These are phyloP conservation scores for Xiphophorus birchmanni DNA, from an alignment of 2,797 vertebrate species.

Conservation along the genomic window DNA sequence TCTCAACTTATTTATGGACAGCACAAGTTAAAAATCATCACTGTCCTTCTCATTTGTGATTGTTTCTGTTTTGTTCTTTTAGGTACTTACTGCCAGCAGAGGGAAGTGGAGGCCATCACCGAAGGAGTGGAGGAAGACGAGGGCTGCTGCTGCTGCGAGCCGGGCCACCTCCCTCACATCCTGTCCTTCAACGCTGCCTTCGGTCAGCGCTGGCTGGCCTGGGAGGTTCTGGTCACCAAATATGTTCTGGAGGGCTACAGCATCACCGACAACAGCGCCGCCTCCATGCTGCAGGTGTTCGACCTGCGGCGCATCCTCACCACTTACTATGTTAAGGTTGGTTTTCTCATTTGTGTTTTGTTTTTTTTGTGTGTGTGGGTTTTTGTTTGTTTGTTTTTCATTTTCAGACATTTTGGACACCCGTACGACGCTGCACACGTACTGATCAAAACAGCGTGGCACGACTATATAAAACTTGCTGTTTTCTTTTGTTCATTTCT, in stretches of 20 bases:
- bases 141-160: constrained; percentile 97
- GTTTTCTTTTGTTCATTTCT: too few relatives aligned
- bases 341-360: not conserved
- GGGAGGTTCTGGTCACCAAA: constrained; percentile 97
- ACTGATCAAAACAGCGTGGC: too few relatives aligned
- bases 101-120: constrained; percentile 97
- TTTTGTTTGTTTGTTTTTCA: not conserved
- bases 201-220: constrained; percentile 96
- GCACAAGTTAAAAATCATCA: not conserved
- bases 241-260: constrained; percentile 97
- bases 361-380: too few relatives aligned
- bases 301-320: constrained; percentile 96
- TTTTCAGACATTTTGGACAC: not conserved
- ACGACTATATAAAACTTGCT: too few relatives aligned
- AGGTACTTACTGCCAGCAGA: constrained; percentile 98
- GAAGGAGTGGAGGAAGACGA: constrained; percentile 99
- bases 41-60: not conserved
- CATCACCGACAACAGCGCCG: constrained; percentile 97
- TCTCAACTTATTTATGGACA: not conserved
- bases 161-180: constrained; percentile 93
- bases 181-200: constrained; percentile 97
- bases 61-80: not conserved
- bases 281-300: constrained; percentile 98
- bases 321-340: constrained; percentile 97
- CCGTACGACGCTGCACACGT: too few relatives aligned